Base-by-base conservation (phyloP, 2,888 invertebrate species). In the Cerastis rubricosa region DNA sequence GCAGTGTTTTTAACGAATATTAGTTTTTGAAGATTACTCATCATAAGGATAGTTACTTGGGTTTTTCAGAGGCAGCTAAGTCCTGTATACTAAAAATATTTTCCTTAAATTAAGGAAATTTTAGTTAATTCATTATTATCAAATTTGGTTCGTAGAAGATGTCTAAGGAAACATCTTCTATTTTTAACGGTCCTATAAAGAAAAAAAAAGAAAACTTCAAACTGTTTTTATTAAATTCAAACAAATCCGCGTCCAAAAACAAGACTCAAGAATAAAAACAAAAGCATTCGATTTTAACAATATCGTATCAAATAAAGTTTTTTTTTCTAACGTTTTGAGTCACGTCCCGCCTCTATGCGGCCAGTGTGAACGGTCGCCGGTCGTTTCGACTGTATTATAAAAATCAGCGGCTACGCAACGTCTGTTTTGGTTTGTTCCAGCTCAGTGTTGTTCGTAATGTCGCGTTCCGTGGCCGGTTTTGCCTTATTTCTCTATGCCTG, bases 381-480 rank as follows among this genome's bases (percentile, higher is more conserved):
- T 51, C 59, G 35, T 25, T 80, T 70, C 11, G 54, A 29, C 57
- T 51, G 40, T 70, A 59, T 66, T 70, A 79, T 71, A 75, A 70
- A 71, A 65, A 63, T 71, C 57, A 51, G 43, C 25, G 43, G 66
- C 63, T 59, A 61, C 14, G 40, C 29, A 51, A 17, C 40, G 70
- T 71, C 43, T 80, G 80, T 76, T 75, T 68, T 65, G 54, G 47
- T 19, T 65, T 35, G 43, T 29, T 14, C 14, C 8, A 29, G 69
- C 57, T 84, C 83, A 83, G 84, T 83, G 70, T 74, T 43, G 68
- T 49, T 49, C 74, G 65, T 49, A 65, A 83, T 83, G 84, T 83
- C 85, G 84, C 74, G 83, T 65, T 74, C 25, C 61, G 71, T 84
- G 74, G 84, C 80, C 69, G 84, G 84, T 65, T 80, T 83, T 29